Base-by-base conservation (phyloP, 2,888 invertebrate species). In the Eupeodes luniger region DNA sequence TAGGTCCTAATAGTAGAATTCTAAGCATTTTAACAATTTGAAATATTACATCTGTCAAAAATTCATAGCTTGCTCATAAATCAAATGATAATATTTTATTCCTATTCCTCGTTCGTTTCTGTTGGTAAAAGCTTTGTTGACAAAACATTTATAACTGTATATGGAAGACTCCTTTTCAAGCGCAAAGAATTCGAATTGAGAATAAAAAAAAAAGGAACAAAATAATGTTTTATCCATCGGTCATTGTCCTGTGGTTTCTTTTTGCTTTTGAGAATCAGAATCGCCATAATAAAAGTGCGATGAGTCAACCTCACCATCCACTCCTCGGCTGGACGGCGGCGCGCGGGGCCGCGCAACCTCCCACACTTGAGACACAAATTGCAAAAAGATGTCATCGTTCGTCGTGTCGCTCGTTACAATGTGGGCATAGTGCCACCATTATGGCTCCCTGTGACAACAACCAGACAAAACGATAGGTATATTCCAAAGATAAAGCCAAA, bases 371-470 rank as follows among this genome's bases (percentile, higher is more conserved):
- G 77, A 84, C 80, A 84, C 64, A 49, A 59, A 70, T 85, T 85
- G 80, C 70, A 81, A 61, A 72, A 70, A 78, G 78, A 79, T 83
- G 79, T 75, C 76, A 81, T 62, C 72, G 27, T 27, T 27, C 27
- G 27, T 27, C 27, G 27, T 27, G 27, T 27, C 27, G 27, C 27
- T 27, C 27, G 44, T 77, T 87, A 80, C 76, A 87, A 79, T 87
- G 77, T 87, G 87, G 72, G 87, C 87, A 84, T 67, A 57, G 72
- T 87, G 87, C 84, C 87, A 84, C 87, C 72, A 76, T 51, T 34
- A 82, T 61, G 51, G 70, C 47, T 53, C 51, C 70, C 44, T 62
- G 67, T 36, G 74, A 27, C 27, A 27, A 72, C 70, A 87, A 59
- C 66, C 77, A 77, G 84, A 84, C 83, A 84, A 87, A 84, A 72